A percentile compares a stretch with the other conserved stretches of the same genome.
phyloP scores from a whole-genome alignment of 2,797 vertebrate genomes.

The Erpetoichthys calabaricus region DNA sequence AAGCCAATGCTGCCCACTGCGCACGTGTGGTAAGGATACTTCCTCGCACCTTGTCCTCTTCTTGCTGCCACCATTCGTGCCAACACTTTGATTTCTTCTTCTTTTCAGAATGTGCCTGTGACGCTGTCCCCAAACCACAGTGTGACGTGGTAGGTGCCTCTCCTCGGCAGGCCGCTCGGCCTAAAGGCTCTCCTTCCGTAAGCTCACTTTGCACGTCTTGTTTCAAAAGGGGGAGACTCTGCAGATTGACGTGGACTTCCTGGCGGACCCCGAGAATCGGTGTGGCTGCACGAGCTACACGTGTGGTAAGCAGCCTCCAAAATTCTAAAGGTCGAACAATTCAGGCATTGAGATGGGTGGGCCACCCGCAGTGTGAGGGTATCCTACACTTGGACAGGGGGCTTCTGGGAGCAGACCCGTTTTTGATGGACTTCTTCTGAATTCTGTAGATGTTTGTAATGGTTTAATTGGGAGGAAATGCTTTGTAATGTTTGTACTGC shows the following conservation, averaged over 20 bases:
- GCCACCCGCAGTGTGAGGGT: too few relatives aligned
- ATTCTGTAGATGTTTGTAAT: too few relatives aligned
- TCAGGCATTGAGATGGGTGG: too few relatives aligned
- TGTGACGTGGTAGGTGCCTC: slow-evolving; percentile 65
- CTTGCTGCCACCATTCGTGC: background rate
- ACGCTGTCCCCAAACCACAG: slow-evolving; percentile 62
- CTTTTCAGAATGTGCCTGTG: slow-evolving; percentile 71
- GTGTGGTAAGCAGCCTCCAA: slow-evolving; percentile 61
- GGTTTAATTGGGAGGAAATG: too few relatives aligned
- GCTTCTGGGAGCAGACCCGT: too few relatives aligned
- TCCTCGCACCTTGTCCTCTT: background rate
- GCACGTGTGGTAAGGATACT: slow-evolving; percentile 65
- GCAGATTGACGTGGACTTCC: slow-evolving; percentile 65
- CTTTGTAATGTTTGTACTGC: too few relatives aligned
- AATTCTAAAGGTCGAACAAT: background rate
- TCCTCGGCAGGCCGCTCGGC: too few relatives aligned
- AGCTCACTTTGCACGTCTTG: background rate
- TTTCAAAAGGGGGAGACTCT: slow-evolving; percentile 66
- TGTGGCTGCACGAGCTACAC: slow-evolving; percentile 75
- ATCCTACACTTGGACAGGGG: too few relatives aligned
- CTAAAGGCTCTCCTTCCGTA: too few relatives aligned
- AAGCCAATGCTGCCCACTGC: slow-evolving; percentile 69
- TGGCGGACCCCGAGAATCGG: slow-evolving; percentile 58
- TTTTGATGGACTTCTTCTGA: too few relatives aligned
- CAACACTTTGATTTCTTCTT: slow-evolving; percentile 9